Evolutionary conservation across 2,113 vertebrate genomes (phyloP).

Genomic region (Ramphastos sulfuratus): DNA sequence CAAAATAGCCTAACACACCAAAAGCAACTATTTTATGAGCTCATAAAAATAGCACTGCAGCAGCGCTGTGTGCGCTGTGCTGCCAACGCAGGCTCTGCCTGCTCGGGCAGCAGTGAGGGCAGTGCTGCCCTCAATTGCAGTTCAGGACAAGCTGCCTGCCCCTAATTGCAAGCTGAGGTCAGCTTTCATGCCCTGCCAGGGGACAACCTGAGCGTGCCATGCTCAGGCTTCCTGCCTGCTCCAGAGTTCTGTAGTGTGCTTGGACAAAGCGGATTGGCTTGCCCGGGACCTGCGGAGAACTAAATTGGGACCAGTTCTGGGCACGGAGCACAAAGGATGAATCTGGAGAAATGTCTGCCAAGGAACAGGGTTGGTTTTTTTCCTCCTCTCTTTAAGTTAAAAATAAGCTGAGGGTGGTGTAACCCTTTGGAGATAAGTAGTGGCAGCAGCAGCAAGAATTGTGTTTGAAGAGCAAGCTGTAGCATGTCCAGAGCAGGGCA

Average conservation of each 20-base stretch:
- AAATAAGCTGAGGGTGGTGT: not conserved
- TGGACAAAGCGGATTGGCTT: not conserved
- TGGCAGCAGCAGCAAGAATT: not conserved
- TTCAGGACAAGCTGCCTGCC: not conserved
- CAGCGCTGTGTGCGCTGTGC: not conserved
- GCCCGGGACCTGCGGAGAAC: not conserved
- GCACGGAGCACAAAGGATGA: not conserved
- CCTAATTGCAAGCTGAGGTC: conserved; percentile 27
- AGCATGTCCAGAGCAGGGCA: too few species aligned
- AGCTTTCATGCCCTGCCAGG: conserved; percentile 59
- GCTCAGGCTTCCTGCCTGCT: not conserved
- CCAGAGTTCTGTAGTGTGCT: not conserved
- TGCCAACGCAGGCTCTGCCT: accelerated
- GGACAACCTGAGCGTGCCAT: not conserved
- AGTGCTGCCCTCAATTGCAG: not conserved
- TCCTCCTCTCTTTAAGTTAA: not conserved
- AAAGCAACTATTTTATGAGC: conserved; percentile 48
- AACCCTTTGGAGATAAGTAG: not conserved
- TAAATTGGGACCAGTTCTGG: not conserved
- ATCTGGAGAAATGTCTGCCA: not conserved
- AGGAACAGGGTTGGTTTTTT: not conserved
- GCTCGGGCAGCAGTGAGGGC: not conserved
- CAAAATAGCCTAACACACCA: not conserved
- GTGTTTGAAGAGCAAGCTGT: not conserved
- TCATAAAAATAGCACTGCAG: conserved; percentile 40